Conservation (phyloP, 1,140 invertebrate species). For the Oedothorax gibbosus region DNA sequence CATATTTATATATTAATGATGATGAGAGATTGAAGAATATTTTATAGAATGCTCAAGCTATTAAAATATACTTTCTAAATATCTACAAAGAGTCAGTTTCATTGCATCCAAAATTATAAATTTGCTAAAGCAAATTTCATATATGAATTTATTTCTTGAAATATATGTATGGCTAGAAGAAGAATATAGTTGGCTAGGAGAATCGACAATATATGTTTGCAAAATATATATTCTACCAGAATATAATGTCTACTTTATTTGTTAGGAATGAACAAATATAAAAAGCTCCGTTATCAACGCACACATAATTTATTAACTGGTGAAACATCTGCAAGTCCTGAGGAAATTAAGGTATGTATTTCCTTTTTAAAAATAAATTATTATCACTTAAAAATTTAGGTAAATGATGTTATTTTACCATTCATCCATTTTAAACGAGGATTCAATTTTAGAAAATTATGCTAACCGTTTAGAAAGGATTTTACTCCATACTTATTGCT, state of each 20-base stretch:
- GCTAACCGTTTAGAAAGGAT: not conserved
- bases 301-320: conserved; percentile 96
- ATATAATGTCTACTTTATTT: conserved; percentile 56
- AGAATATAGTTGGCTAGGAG: too few species aligned
- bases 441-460: not conserved
- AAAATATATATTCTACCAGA: too few species aligned
- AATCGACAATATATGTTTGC: too few species aligned
- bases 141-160: too few species aligned
- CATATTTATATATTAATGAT: not conserved
- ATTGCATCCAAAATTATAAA: too few species aligned
- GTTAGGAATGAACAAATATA: conserved; percentile 86
- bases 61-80: too few species aligned
- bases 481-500: not conserved
- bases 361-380: not conserved
- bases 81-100: too few species aligned
- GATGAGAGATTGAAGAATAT: not conserved
- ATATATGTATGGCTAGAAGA: too few species aligned
- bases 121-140: too few species aligned
- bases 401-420: too few species aligned
- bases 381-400: not conserved
- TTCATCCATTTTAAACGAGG: too few species aligned
- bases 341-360: conserved; percentile 70
- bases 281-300: conserved; percentile 87
- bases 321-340: conserved; percentile 81
- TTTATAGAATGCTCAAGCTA: too few species aligned